Evolutionary conservation across 2,113 vertebrate species (phyloP).

Genomic region (Kobus ellipsiprymnus): DNA sequence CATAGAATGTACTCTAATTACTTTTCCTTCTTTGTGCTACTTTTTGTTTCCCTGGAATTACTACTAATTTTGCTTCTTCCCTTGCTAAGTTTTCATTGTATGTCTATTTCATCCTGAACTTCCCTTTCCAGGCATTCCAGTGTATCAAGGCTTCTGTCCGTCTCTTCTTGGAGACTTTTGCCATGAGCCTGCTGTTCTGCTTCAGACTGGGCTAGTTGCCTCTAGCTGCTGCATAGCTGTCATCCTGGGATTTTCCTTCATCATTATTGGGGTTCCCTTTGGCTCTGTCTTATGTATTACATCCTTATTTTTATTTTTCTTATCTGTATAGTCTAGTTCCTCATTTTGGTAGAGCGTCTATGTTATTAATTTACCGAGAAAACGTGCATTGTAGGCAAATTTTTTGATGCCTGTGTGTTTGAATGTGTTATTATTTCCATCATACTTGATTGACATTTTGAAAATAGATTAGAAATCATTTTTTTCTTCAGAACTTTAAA

Average conservation of each 20-base stretch:
- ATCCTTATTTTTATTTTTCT: neutral
- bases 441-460: neutral
- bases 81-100: neutral
- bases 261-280: neutral
- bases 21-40: neutral
- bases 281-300: neutral
- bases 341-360: neutral
- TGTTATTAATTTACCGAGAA: neutral
- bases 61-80: neutral
- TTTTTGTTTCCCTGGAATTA: neutral
- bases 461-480: neutral
- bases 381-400: neutral
- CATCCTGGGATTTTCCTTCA: neutral
- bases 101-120: neutral
- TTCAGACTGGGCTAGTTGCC: neutral
- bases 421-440: slow-evolving; percentile 13
- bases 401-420: neutral
- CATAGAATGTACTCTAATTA: neutral
- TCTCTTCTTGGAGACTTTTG: neutral
- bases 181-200: neutral
- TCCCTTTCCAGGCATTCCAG: neutral
- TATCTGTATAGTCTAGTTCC: neutral
- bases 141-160: neutral
- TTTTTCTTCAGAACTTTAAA: neutral
- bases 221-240: neutral